Conservation (phyloP, 2,888 invertebrate genomes). For the Petrolisthes manimaculis region DNA sequence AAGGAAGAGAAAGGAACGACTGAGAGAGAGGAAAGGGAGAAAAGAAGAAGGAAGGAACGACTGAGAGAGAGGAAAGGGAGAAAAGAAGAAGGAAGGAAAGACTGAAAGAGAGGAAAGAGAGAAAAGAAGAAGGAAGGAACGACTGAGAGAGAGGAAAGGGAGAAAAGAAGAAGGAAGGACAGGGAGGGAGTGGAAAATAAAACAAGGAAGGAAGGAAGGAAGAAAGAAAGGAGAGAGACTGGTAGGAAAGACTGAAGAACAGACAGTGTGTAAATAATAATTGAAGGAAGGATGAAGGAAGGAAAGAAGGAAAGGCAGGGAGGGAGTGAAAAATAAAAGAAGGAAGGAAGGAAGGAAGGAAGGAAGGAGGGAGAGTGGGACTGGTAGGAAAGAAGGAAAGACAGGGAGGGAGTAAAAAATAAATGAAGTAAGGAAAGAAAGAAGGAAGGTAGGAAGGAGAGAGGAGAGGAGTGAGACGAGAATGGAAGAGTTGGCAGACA, state of each 20-base stretch:
- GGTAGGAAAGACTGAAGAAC: no score
- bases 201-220: no score
- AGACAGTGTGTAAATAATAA: no score
- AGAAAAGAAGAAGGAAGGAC: background rate
- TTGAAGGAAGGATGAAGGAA: background rate
- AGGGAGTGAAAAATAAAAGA: background rate
- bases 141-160: background rate
- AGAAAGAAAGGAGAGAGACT: background rate
- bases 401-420: background rate
- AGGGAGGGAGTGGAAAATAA: no score
- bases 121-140: background rate
- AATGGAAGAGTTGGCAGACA: background rate
- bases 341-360: no score
- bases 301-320: background rate
- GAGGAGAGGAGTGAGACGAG: constrained; percentile 6
- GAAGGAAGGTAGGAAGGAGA: constrained; percentile 17
- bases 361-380: background rate
- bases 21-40: no score
- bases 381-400: background rate
- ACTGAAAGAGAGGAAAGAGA: no score
- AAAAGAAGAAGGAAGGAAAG: background rate
- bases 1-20: no score
- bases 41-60: background rate
- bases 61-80: background rate
- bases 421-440: constrained; percentile 7